These are phyloP conservation scores for Arvicola amphibius DNA, from an alignment of 2,797 vertebrate genomes.

Conservation along the genomic window DNA sequence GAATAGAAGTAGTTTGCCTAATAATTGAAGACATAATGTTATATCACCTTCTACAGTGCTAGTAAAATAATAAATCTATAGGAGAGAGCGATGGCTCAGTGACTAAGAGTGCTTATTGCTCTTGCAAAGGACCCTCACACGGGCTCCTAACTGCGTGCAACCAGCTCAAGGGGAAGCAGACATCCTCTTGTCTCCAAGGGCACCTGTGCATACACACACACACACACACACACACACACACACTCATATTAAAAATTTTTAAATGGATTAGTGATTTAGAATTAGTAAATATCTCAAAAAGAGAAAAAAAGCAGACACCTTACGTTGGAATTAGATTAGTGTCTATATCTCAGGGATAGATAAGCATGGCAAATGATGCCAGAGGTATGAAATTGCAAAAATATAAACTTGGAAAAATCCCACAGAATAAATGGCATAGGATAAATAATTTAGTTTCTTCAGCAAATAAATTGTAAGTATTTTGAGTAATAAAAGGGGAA, in stretches of 20 bases:
- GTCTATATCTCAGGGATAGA: not conserved
- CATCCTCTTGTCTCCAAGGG: not conserved
- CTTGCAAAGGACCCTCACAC: not conserved
- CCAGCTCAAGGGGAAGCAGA: not conserved
- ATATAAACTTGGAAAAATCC: slow-evolving; percentile 7
- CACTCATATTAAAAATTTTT: not conserved
- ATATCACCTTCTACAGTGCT: slow-evolving; percentile 22
- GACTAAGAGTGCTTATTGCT: not conserved
- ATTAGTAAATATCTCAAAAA: not conserved
- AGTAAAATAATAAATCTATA: not conserved
- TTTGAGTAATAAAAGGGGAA: slow-evolving; percentile 1
- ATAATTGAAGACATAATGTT: slow-evolving; percentile 44
- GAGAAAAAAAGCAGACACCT: not conserved
- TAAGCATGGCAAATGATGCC: not conserved
- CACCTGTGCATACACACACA: not conserved
- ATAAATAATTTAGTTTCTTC: slow-evolving; percentile 21
- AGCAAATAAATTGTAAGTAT: slow-evolving; percentile 46
- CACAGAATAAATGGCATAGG: not conserved
- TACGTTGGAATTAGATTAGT: slow-evolving; percentile 1
- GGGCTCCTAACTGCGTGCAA: not conserved
- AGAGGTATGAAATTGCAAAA: slow-evolving; percentile 8
- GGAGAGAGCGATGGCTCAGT: not conserved
- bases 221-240: not conserved
- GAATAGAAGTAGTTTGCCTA: slow-evolving; percentile 27
- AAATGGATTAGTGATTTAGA: not conserved